phyloP scores from a whole-genome alignment of 2,797 vertebrate genomes.

The Sebastiscus tertius region DNA sequence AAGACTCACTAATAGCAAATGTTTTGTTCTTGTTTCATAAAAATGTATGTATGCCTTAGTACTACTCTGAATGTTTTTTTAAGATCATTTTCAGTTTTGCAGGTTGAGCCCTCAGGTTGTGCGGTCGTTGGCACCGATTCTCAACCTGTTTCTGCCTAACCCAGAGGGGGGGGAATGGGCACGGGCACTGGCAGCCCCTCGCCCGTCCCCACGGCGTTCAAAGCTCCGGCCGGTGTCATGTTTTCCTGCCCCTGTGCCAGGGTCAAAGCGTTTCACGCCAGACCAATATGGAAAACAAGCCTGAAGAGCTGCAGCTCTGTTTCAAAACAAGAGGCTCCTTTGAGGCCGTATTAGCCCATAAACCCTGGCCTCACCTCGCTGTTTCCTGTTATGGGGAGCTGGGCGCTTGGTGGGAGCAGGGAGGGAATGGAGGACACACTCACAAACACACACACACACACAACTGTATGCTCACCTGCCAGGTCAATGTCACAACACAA shows the following conservation, averaged over 20 bases:
- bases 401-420: conserved; percentile 14
- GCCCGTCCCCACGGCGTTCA: conserved; percentile 57
- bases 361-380: conserved; percentile 78
- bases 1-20: background rate
- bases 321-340: conserved; percentile 79
- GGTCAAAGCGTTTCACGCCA: conserved; percentile 74
- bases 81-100: conserved; percentile 5
- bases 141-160: conserved; percentile 44
- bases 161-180: background rate
- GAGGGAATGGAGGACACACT: background rate
- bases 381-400: conserved; percentile 78
- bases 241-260: conserved; percentile 81
- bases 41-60: background rate
- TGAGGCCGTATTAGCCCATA: conserved; percentile 74
- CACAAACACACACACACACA: conserved; percentile 22
- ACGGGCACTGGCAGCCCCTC: conserved; percentile 38
- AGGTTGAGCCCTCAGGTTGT: conserved; percentile 24
- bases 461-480: conserved; percentile 48
- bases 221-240: conserved; percentile 71
- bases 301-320: conserved; percentile 76
- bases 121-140: conserved; percentile 6
- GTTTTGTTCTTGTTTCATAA: background rate
- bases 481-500: conserved; percentile 39
- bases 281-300: conserved; percentile 76
- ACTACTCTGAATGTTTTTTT: background rate